Evolutionary conservation across 35 echinoderm and acorn worm species (phyloP).

Genomic region (Apostichopus californicus): DNA sequence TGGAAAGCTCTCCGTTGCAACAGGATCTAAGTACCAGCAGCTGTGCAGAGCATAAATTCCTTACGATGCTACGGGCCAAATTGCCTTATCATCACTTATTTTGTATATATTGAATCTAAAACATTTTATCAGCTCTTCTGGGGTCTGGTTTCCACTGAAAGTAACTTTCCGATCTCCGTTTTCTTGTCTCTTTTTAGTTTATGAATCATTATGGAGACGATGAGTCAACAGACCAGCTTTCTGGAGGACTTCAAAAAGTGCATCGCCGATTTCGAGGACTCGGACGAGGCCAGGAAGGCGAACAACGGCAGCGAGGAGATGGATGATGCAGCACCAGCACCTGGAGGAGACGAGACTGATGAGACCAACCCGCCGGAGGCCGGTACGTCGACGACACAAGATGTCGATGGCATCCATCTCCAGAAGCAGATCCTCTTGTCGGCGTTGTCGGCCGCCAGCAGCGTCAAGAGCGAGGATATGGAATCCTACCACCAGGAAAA

Average conservation of each 20-base stretch:
- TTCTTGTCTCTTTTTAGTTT: not conserved
- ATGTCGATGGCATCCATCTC: conserved; percentile 1
- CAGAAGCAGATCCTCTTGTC: conserved; percentile 48
- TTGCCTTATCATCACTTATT: too few species aligned
- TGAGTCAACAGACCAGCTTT: conserved; percentile 68
- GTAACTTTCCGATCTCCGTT: not conserved
- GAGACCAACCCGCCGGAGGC: conserved; percentile 42
- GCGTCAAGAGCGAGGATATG: conserved; percentile 44
- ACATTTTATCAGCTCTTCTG: too few species aligned
- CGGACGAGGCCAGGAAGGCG: conserved; percentile 24
- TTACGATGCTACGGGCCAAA: too few species aligned
- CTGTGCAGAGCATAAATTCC: too few species aligned
- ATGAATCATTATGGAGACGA: not conserved
- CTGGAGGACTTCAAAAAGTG: conserved; percentile 95
- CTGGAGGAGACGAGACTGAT: not conserved
- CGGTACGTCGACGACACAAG: not conserved
- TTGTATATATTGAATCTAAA: too few species aligned
- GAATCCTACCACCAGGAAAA: conserved; percentile 45
- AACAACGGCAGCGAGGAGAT: conserved; percentile 24
- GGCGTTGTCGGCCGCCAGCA: conserved; percentile 35
- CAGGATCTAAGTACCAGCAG: too few species aligned
- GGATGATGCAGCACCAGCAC: conserved; percentile 9
- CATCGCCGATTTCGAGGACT: conserved; percentile 83
- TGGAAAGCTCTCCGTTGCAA: too few species aligned
- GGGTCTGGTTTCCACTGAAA: not conserved